Conservation (phyloP, 1,140 invertebrate species). For the Nylanderia fulva region DNA sequence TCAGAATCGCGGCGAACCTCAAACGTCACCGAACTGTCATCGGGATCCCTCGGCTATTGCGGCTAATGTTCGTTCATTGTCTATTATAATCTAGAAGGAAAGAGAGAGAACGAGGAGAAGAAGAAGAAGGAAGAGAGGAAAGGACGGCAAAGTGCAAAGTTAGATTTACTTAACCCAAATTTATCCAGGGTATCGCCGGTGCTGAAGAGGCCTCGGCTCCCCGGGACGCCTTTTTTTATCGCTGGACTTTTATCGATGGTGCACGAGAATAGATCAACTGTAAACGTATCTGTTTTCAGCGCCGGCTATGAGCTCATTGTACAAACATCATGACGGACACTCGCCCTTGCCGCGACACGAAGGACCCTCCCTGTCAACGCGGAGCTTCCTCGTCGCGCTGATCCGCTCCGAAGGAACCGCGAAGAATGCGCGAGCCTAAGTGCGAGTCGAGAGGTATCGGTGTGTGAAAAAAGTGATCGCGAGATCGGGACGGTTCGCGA, state of each 20-base stretch:
- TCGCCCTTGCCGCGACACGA: constrained; percentile 57
- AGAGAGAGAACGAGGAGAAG: background rate
- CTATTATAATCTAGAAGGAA: background rate
- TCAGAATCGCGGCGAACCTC: background rate
- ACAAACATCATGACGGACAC: constrained; percentile 77
- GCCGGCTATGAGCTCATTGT: constrained; percentile 72
- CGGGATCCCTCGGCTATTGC: background rate
- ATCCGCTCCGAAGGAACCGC: constrained; percentile 15
- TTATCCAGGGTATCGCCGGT: background rate
- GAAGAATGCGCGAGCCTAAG: constrained; percentile 19
- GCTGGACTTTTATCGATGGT: constrained; percentile 53
- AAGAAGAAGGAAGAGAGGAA: no score
- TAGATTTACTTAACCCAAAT: constrained; percentile 47
- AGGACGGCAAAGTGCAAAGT: background rate
- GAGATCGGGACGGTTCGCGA: background rate
- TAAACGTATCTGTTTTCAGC: background rate
- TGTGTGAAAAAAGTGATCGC: background rate
- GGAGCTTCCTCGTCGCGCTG: constrained; percentile 1
- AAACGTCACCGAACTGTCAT: background rate
- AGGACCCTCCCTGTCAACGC: constrained; percentile 24
- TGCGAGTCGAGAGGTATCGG: background rate
- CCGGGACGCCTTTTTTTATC: background rate
- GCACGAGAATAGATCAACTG: constrained; percentile 33
- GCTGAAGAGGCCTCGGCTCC: background rate
- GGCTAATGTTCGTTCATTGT: background rate